Percentiles rank a stretch among this genome's conserved stretches.
Evolutionary conservation across 2,888 invertebrate genomes (phyloP).

Genomic region (Campopleginae sp.): DNA sequence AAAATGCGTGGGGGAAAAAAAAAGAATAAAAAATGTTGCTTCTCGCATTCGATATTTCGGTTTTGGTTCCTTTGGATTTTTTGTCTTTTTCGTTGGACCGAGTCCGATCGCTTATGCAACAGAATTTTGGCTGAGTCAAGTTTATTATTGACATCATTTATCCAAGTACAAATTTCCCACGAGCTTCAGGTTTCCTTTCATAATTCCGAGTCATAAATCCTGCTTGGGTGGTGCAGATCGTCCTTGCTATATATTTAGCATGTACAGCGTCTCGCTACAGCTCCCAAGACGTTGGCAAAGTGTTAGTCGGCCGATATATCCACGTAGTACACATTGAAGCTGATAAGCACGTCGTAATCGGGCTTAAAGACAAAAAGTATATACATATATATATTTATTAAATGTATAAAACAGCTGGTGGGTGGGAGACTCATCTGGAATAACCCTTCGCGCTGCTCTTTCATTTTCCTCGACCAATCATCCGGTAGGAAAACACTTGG

Average conservation of each 20-base stretch:
- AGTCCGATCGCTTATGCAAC: not conserved
- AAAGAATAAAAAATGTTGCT: not conserved
- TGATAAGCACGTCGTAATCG: constrained; percentile 39
- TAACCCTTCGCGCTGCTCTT: constrained; percentile 28
- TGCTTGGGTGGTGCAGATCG: not conserved
- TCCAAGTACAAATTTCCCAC: not conserved
- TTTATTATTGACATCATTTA: constrained; percentile 15
- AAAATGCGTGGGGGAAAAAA: no score
- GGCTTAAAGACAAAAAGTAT: not conserved
- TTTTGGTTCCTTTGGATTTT: not conserved
- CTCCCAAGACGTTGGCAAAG: not conserved
- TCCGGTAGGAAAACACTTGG: constrained; percentile 45
- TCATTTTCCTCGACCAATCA: constrained; percentile 44
- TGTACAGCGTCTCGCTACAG: not conserved
- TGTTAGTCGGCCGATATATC: not conserved
- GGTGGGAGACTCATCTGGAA: constrained; percentile 6
- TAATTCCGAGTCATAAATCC: constrained; percentile 9
- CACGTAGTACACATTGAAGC: not conserved
- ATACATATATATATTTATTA: not conserved
- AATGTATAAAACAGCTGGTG: not conserved
- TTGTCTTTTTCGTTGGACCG: no score
- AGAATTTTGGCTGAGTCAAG: not conserved
- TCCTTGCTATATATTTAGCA: constrained; percentile 1
- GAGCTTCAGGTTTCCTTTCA: not conserved
- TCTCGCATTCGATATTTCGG: not conserved